A percentile compares a stretch with the other conserved stretches of the same genome.
Conservation (phyloP, 2,113 vertebrate genomes). For the Sinocyclocheilus grahami region DNA sequence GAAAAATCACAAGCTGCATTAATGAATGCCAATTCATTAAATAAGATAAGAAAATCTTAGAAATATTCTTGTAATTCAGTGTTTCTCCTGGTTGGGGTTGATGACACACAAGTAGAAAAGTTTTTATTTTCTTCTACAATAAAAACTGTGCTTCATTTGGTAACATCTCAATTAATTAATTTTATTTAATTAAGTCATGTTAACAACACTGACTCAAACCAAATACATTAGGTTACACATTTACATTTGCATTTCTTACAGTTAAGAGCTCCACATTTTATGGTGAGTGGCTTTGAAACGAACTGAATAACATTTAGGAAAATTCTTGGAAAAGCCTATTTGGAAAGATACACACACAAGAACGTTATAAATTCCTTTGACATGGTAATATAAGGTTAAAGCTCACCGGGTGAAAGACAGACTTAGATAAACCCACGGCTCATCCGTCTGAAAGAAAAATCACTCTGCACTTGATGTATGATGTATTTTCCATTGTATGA, state of each 20-base stretch:
- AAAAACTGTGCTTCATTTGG: neutral
- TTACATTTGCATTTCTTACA: neutral
- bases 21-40: neutral
- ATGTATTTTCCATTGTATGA: neutral
- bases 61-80: too few species aligned
- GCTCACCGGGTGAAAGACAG: neutral
- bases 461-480: neutral
- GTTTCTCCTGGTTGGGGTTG: neutral
- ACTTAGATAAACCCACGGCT: constrained; percentile 17
- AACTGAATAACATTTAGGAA: neutral
- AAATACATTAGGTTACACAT: neutral
- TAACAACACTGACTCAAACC: neutral
- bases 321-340: constrained; percentile 14
- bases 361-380: constrained; percentile 14
- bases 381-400: constrained; percentile 1
- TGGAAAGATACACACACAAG: neutral
- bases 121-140: neutral
- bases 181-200: neutral
- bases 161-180: neutral
- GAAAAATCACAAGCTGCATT: neutral
- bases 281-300: neutral
- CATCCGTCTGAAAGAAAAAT: neutral
- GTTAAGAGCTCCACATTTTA: neutral
- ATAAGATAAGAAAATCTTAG: too few species aligned
- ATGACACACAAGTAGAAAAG: neutral